phyloP scores from a whole-genome alignment of 2,888 invertebrate species.

The Torymus aiolomorphi region DNA sequence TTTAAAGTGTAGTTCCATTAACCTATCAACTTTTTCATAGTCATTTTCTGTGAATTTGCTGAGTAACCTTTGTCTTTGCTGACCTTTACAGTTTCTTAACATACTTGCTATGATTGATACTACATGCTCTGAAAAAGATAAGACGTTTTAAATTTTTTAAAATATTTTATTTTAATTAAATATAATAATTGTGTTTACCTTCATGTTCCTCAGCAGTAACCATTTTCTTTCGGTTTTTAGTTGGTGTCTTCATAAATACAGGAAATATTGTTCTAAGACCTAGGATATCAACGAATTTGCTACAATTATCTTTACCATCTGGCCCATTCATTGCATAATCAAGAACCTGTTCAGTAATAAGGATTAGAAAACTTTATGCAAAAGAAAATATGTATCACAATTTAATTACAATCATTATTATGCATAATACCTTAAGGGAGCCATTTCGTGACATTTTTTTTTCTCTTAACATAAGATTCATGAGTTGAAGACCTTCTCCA shows the following conservation, averaged over 20 bases:
- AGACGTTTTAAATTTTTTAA: slow-evolving; percentile 11
- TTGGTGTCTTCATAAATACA: slow-evolving; percentile 99
- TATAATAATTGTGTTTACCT: slow-evolving; percentile 75
- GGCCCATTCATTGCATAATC: slow-evolving; percentile 97
- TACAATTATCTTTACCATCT: slow-evolving; percentile 96
- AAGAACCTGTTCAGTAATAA: slow-evolving; percentile 77
- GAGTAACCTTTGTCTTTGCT: slow-evolving; percentile 91
- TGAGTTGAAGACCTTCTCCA: slow-evolving; percentile 98
- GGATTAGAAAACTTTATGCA: neutral
- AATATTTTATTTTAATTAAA: slow-evolving; percentile 12
- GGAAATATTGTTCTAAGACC: slow-evolving; percentile 98
- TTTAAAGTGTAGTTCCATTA: slow-evolving; percentile 97
- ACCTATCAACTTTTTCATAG: slow-evolving; percentile 96
- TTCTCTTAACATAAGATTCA: slow-evolving; percentile 99
- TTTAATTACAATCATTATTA: neutral
- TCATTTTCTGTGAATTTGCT: slow-evolving; percentile 99
- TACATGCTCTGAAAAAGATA: slow-evolving; percentile 85
- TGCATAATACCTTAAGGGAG: slow-evolving; percentile 85
- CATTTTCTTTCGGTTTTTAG: slow-evolving; percentile 86
- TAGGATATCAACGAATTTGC: slow-evolving; percentile 98
- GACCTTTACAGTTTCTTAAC: slow-evolving; percentile 93
- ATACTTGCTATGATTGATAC: slow-evolving; percentile 95
- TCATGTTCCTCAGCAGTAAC: slow-evolving; percentile 93
- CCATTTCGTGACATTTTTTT: slow-evolving; percentile 98
- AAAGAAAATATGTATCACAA: no score